A percentile compares a stretch with the other conserved stretches of the same genome.
phyloP scores from a whole-genome alignment of 2,888 invertebrate genomes.

The Leptopterna dolabrata region DNA sequence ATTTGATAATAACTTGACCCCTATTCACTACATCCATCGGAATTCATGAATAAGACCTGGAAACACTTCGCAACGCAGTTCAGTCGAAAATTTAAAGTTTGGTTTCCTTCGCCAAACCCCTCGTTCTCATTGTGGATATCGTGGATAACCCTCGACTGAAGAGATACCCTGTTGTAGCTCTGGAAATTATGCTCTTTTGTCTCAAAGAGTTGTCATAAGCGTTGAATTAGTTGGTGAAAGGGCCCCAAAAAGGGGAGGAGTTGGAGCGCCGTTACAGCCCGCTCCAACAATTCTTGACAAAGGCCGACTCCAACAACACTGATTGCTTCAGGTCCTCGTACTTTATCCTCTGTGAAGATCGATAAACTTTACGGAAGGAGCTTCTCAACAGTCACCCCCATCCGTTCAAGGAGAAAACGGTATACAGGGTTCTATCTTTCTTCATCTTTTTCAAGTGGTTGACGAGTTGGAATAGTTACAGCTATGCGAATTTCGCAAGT shows the following conservation, averaged over 20 bases:
- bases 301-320: constrained; percentile 36
- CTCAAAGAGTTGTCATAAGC: constrained; percentile 31
- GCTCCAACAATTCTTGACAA: constrained; percentile 32
- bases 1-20: no score
- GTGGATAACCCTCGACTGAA: neutral
- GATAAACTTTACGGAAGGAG: constrained; percentile 26
- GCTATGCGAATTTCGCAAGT: neutral
- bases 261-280: neutral
- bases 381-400: neutral
- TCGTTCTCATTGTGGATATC: neutral
- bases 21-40: no score
- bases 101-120: neutral
- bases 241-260: neutral
- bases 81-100: neutral
- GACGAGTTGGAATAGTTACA: neutral
- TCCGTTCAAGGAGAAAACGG: neutral
- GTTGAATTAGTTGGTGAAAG: constrained; percentile 16
- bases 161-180: neutral
- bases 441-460: neutral
- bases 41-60: no score
- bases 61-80: neutral
- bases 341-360: constrained; percentile 28
- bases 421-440: neutral
- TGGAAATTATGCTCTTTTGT: neutral
- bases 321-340: constrained; percentile 34